Evolutionary conservation across 35 echinoderm and acorn worm species (phyloP).

Genomic region (Apostichopus japonicus): DNA sequence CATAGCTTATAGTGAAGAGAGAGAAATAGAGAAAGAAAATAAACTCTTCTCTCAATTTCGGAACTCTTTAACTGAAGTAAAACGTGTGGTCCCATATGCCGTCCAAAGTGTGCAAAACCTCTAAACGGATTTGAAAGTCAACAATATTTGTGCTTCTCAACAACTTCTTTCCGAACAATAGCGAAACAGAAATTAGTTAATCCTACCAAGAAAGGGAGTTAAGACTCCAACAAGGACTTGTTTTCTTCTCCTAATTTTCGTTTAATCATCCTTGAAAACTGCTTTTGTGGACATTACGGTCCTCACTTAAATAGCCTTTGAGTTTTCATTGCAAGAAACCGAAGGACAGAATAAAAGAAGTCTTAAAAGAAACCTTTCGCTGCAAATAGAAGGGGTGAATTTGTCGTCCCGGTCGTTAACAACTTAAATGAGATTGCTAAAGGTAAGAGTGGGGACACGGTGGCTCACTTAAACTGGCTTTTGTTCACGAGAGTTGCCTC

Average conservation of each 20-base stretch:
- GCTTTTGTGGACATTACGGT: constrained; percentile 32
- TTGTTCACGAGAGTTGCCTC: constrained; percentile 28
- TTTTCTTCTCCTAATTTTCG: constrained; percentile 49
- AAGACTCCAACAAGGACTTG: constrained; percentile 48
- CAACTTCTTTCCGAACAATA: constrained; percentile 39
- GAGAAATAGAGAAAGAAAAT: no score
- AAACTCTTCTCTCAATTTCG: no score
- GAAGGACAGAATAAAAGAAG: neutral
- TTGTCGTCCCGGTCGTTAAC: constrained; percentile 1
- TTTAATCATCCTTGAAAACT: constrained; percentile 33
- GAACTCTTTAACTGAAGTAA: no score
- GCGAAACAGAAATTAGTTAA: constrained; percentile 43
- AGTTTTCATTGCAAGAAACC: constrained; percentile 16
- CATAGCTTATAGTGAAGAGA: no score
- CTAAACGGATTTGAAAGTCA: constrained; percentile 38
- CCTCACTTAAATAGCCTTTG: constrained; percentile 18
- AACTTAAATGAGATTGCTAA: constrained; percentile 40
- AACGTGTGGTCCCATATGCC: no score
- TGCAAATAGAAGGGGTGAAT: constrained; percentile 10
- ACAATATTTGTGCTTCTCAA: constrained; percentile 41
- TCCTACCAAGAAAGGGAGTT: constrained; percentile 40
- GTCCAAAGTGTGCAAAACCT: no score
- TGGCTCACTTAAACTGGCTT: constrained; percentile 13
- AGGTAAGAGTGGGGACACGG: neutral
- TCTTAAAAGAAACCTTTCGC: constrained; percentile 38